These are phyloP conservation scores for Syngnathus scovelli DNA, from an alignment of 2,113 vertebrate genomes.

Conservation along the genomic window DNA sequence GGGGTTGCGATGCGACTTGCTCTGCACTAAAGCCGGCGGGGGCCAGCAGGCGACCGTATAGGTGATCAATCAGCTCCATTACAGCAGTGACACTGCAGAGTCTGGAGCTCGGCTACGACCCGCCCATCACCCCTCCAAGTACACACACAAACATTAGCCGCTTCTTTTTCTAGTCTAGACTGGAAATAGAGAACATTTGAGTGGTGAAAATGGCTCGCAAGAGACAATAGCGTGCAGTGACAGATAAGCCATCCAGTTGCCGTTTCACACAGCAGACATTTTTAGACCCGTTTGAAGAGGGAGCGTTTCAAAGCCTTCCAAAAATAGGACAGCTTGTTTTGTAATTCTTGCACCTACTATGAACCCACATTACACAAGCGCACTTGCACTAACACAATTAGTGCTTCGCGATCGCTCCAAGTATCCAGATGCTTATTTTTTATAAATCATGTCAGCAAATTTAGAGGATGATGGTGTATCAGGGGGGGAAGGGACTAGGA, in stretches of 20 bases:
- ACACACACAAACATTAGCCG: neutral
- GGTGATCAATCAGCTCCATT: constrained; percentile 73
- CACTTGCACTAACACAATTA: constrained; percentile 23
- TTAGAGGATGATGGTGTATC: constrained; percentile 5
- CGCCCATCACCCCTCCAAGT: constrained; percentile 42
- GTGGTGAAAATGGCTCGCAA: constrained; percentile 18
- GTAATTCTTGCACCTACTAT: constrained; percentile 31
- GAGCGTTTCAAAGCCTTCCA: constrained; percentile 32
- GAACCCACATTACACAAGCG: constrained; percentile 35
- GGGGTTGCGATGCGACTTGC: constrained; percentile 19
- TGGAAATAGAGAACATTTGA: constrained; percentile 19
- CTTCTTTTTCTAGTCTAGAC: constrained; percentile 41
- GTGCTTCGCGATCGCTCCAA: neutral
- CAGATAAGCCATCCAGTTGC: constrained; percentile 3
- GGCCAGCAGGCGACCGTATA: constrained; percentile 58
- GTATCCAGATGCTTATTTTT: neutral
- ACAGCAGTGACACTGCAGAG: constrained; percentile 64
- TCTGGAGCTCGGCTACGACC: constrained; percentile 54
- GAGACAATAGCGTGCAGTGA: constrained; percentile 1
- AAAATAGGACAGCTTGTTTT: constrained; percentile 36
- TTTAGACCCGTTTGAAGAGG: constrained; percentile 35
- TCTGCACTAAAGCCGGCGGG: constrained; percentile 46
- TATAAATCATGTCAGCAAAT: constrained; percentile 17
- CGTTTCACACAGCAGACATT: constrained; percentile 8
- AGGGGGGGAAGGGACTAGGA: constrained; percentile 17